Base-by-base conservation (phyloP, 2,797 vertebrate genomes). In the Mormyrops attenuatus region DNA sequence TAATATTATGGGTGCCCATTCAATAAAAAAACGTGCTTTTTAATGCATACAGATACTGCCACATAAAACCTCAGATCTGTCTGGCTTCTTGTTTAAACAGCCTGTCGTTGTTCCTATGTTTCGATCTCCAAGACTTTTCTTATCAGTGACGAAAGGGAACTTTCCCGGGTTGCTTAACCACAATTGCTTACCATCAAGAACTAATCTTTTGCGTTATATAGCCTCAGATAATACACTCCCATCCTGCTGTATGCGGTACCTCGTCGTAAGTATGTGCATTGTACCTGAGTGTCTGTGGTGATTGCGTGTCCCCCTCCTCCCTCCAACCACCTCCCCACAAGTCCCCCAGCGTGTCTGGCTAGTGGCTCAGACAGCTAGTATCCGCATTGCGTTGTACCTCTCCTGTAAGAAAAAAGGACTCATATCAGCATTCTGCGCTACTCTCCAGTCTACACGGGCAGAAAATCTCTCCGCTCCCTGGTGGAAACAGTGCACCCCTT, bases 311-410 rank as follows among this genome's bases (percentile, higher is more conserved):
- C 17, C 15, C 53, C 9, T 50, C 69, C n/a, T 17, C 4, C 44
- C 38, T 60, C 44, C 88, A 73, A 86, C 63, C 90, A 88, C 47
- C 87, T 91, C 82, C 90, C 88, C 57, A 34, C 44, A 60, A 49
- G 66, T 82, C 89, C 89, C 94, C 94, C 92, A 93, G 93, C 93
- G 94, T 95, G 93, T 95, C 94, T 94, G 95, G 91, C 94, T 93
- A 92, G 90, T 93, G 92, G 93, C 93, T 93, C 91, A 96, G 94
- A 94, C 95, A 94, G 94, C 94, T 95, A 93, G 94, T 94, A 96
- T 96, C 96, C 95, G 96, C 95, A 96, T 93, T 96, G 96, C 95
- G 94, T 95, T 96, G 93, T 88, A 93, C 92, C 90, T 91, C 55
- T 95, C 94, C 92, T 93, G 93, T 88, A 90, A 94, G 93, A 94